Conservation (phyloP, 2,797 vertebrate species). For the Pyrocephalus nanus region DNA sequence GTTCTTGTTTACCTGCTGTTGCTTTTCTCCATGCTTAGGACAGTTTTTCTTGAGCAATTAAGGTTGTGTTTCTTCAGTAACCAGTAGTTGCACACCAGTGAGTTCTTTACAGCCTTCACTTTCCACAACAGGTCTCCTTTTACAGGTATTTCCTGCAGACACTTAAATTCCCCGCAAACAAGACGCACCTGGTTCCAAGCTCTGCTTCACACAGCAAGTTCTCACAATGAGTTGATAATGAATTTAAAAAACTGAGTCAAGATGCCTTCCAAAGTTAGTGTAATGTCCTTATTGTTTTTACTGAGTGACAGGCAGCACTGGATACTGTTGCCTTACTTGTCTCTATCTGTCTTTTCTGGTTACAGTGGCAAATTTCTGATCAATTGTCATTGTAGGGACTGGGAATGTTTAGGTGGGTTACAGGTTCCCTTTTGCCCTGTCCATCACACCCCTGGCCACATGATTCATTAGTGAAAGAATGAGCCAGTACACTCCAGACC, state of each 20-base stretch:
- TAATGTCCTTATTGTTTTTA: not conserved
- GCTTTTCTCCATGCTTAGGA: not conserved
- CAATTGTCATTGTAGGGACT: not conserved
- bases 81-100: fast-evolving
- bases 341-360: not conserved
- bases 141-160: not conserved
- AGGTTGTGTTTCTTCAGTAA: not conserved
- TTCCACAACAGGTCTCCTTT: not conserved
- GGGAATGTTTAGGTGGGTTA: not conserved
- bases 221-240: not conserved
- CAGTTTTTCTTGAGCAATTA: not conserved
- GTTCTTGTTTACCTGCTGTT: not conserved
- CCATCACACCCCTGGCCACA: not conserved
- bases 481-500: not conserved
- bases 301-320: not conserved
- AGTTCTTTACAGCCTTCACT: not conserved
- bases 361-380: not conserved
- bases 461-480: not conserved
- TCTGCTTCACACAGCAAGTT: not conserved
- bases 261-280: not conserved
- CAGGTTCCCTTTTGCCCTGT: not conserved
- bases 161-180: not conserved
- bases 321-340: not conserved
- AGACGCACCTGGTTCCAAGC: not conserved
- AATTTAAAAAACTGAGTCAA: not conserved